Percentiles rank a stretch among this genome's conserved stretches.
Evolutionary conservation across 2,113 vertebrate genomes (phyloP).

Genomic region (Otolemur garnettii): DNA sequence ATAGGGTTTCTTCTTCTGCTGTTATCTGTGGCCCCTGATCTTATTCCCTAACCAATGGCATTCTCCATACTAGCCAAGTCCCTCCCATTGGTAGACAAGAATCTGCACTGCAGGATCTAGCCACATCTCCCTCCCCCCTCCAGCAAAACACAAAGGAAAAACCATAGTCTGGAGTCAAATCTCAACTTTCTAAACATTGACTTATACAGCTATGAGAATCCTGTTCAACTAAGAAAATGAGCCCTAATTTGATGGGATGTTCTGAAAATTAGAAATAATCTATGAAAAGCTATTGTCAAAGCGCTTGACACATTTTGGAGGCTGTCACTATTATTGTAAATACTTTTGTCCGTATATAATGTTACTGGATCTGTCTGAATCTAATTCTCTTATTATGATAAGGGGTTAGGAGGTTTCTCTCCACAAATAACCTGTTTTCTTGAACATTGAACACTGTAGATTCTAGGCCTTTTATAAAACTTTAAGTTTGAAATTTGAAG

Average conservation of each 20-base stretch:
- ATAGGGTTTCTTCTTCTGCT: not conserved
- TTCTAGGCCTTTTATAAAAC: not conserved
- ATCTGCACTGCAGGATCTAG: not conserved
- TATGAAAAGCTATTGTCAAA: not conserved
- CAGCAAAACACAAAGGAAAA: not conserved
- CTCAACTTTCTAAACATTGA: not conserved
- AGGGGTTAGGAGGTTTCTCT: not conserved
- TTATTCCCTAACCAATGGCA: not conserved
- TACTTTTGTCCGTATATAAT: not conserved
- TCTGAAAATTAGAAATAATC: not conserved
- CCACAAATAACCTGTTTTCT: not conserved
- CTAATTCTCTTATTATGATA: not conserved
- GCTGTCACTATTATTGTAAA: not conserved
- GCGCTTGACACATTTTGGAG: not conserved
- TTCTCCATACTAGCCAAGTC: not conserved
- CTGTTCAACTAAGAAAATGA: not conserved
- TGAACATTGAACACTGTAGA: not conserved
- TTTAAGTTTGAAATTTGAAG: not conserved
- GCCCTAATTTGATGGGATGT: not conserved
- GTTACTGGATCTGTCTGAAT: not conserved
- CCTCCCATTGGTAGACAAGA: not conserved
- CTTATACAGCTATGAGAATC: not conserved
- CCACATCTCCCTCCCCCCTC: not conserved
- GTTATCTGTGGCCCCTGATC: not conserved
- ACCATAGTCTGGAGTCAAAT: not conserved